Evolutionary conservation across 2,888 invertebrate genomes (phyloP), one percentile per base, ranked within the genome.

Genomic region (Troilus luridus): DNA sequence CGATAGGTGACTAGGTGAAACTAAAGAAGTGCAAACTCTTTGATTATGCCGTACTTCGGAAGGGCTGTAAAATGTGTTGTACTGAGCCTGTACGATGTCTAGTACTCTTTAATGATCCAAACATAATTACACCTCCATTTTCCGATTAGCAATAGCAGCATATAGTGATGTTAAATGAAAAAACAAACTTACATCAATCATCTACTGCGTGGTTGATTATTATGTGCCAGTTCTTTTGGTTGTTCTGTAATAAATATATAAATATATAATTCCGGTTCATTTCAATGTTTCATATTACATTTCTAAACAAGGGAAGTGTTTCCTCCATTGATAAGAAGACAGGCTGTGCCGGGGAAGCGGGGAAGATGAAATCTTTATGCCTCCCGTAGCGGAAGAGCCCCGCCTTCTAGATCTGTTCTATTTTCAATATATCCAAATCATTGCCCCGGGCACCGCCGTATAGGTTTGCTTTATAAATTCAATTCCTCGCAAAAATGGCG

Each of bases 341-440:
- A n/a, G 9, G 9, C n/a, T 7, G 72, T 8, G 72, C 24, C 8
- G 85, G 14, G 85, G 85, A 85, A 56, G 85, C 56, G n/a, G n/a
- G n/a, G 5, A n/a, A 85, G 56, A 85, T 85, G 85, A 85, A 85
- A 85, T 85, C 85, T 85, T 85, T 54, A 77, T 77, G 72, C 41
- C 72, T 41, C n/a, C 85, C 11, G 85, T 85, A 56, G 85, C 85
- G 54, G 85, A 58, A 85, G 56, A n/a, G 85, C n/a, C n/a, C 56
- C 56, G 85, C 56, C 85, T 85, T 85, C 56, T 85, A 85, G 85
- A 85, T 58, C 56, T 85, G 85, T 58, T 85, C 85, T 85, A 85
- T 85, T 85, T 58, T 58, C 85, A 85, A 85, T 85, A 85, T 85
- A 85, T 85, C 85, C 85, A 85, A 85, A 85, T 85, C 85, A 85